Evolutionary conservation across 1,140 invertebrate species (phyloP), one percentile per base, ranked within the genome.

Genomic region (Hirudo medicinalis): DNA sequence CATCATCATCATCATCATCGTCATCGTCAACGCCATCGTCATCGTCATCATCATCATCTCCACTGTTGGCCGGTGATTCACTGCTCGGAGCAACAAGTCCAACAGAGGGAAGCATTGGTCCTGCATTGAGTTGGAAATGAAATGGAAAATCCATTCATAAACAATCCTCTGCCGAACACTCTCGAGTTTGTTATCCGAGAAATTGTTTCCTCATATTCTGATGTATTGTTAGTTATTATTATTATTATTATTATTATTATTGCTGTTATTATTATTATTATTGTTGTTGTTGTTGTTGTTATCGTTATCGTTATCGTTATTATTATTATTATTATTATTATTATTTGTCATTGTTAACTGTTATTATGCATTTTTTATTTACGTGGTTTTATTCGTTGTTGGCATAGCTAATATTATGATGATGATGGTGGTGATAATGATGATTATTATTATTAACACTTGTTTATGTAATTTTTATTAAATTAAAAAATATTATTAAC

Each of bases 11-110:
- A 22, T 63, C 57, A 63, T 63, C 29, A 20, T 63, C 20, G 8
- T 32, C 57, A 63, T 63, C 57, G 17, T 6, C 1, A 63, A 4
- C 57, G 17, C 11, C 57, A 63, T 22, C 19, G 3, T 57, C 9
- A 57, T 57, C 54, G 9, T 57, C 54, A n/a, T 57, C 54, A 57
- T 57, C 54, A 57, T 9, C 54, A 57, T 57, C 54, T 20, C 54
- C 54, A 57, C 25, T 9, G 2, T 3, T 36, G 32, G 32, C 6
- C 6, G 2, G 2, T 36, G 32, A 36, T 36, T 36, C 32, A 36
- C 32, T 36, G 32, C 32, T 36, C 6, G 32, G 32, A 36, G 32
- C 32, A 36, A 36, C 32, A 36, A 6, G 32, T 36, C 32, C 32
- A 6, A 36, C 6, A 36, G 32, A 36, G 32, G 32, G 32, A 36